Conservation (phyloP, 2,113 vertebrate species). For the Thunnus thynnus region DNA sequence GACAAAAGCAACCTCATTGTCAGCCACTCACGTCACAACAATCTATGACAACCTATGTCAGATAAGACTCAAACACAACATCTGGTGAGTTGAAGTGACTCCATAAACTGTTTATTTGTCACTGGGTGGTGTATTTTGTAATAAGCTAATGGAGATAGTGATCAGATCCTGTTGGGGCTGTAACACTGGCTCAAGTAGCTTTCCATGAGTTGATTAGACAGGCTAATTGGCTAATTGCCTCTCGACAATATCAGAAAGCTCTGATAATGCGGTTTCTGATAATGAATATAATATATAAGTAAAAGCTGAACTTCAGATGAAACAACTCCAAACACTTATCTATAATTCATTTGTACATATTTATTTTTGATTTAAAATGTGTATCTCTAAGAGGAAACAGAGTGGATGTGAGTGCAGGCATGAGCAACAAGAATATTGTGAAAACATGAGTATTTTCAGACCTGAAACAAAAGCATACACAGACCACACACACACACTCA, state of each 20-base stretch:
- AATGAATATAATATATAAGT: constrained; percentile 22
- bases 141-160: not conserved
- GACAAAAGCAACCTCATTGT: too few species aligned
- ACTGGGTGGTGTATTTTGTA: not conserved
- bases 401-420: not conserved
- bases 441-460: not conserved
- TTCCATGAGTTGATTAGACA: not conserved
- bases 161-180: constrained; percentile 7
- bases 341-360: too few species aligned
- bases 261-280: not conserved
- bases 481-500: not conserved
- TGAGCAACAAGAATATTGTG: not conserved
- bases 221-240: constrained; percentile 27
- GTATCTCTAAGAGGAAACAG: too few species aligned
- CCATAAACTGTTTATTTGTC: not conserved
- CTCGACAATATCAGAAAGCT: constrained; percentile 18
- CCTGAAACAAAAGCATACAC: not conserved
- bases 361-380: too few species aligned
- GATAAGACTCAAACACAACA: too few species aligned
- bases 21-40: too few species aligned
- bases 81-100: not conserved
- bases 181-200: not conserved
- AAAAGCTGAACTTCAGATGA: not conserved
- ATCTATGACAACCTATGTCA: too few species aligned
- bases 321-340: too few species aligned